Conservation (phyloP, 2,113 vertebrate species). For the Panthera uncia region DNA sequence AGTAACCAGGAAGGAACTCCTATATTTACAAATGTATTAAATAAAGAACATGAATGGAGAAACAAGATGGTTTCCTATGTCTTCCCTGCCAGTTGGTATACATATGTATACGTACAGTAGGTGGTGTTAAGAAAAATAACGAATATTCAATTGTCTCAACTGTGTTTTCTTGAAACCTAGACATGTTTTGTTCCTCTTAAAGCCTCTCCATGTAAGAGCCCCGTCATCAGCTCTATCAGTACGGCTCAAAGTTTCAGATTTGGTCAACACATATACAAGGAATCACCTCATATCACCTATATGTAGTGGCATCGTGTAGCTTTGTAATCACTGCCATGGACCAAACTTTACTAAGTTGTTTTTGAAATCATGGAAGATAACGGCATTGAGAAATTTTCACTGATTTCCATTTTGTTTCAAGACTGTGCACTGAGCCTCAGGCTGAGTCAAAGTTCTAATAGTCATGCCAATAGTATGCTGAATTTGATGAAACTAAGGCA, state of each 20-base stretch:
- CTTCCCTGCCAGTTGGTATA: not conserved
- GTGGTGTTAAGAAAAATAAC: not conserved
- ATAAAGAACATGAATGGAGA: not conserved
- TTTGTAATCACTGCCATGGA: not conserved
- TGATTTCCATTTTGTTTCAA: not conserved
- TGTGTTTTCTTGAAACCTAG: not conserved
- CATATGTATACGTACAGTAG: not conserved
- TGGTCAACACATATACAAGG: not conserved
- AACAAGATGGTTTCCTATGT: not conserved
- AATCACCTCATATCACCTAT: not conserved
- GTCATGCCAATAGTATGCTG: not conserved
- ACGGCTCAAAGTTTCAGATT: not conserved
- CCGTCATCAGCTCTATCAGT: not conserved
- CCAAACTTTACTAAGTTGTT: not conserved
- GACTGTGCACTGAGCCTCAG: not conserved
- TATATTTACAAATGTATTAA: not conserved
- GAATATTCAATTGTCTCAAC: not conserved
- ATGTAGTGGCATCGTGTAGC: not conserved
- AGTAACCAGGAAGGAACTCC: not conserved
- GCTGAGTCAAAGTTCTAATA: not conserved
- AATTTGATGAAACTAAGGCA: not conserved
- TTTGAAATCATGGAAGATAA: not conserved
- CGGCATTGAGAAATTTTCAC: not conserved
- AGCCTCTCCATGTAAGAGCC: not conserved
- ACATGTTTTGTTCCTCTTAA: not conserved